These are phyloP conservation scores for Phaonia tiefii DNA, from an alignment of 2,888 invertebrate genomes.

Conservation along the genomic window DNA sequence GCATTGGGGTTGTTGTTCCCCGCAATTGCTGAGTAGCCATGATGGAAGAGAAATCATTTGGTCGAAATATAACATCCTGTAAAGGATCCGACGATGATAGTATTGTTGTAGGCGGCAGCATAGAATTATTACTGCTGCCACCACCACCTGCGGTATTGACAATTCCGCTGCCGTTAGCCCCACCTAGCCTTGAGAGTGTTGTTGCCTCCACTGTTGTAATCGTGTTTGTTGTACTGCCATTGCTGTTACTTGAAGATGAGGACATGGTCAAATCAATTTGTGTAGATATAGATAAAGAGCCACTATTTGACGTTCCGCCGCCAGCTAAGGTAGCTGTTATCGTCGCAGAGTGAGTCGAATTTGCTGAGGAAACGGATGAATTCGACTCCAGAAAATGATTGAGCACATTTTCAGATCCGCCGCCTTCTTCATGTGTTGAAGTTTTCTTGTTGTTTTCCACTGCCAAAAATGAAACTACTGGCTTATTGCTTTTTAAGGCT, in stretches of 20 bases:
- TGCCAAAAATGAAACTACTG: constrained; percentile 50
- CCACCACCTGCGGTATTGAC: constrained; percentile 6
- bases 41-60: constrained; percentile 79
- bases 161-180: not conserved
- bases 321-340: constrained; percentile 60
- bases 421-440: constrained; percentile 10
- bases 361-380: constrained; percentile 66
- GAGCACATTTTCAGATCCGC: constrained; percentile 52
- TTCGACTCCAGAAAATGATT: constrained; percentile 69
- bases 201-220: constrained; percentile 67
- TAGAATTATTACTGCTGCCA: constrained; percentile 69
- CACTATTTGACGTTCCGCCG: constrained; percentile 24
- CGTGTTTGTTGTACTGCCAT: constrained; percentile 70
- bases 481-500: constrained; percentile 24
- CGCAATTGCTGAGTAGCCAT: constrained; percentile 76
- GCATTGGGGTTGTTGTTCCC: constrained; percentile 16
- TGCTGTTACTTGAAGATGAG: constrained; percentile 72
- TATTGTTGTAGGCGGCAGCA: constrained; percentile 77
- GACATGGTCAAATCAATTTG: constrained; percentile 78
- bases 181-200: constrained; percentile 18
- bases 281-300: constrained; percentile 68
- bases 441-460: constrained; percentile 45
- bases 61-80: constrained; percentile 77
- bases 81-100: constrained; percentile 77
- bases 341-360: constrained; percentile 64